Conservation (phyloP, 2,888 invertebrate species). For the Xylophagus ater region DNA sequence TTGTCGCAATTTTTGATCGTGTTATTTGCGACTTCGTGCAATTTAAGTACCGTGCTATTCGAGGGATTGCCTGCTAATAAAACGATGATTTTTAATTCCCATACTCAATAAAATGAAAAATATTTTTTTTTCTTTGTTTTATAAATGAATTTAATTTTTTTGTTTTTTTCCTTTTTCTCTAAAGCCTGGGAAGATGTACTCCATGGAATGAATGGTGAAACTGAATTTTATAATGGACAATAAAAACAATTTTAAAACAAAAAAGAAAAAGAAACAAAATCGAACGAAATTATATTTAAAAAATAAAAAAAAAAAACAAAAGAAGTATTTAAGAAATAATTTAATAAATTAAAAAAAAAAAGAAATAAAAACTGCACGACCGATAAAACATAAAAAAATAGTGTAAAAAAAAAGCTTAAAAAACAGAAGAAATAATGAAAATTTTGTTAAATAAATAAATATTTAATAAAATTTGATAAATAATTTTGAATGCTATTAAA, state of each 20-base stretch:
- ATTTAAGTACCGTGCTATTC: no score
- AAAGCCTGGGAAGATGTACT: slow-evolving; percentile 70
- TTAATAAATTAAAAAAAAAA: neutral
- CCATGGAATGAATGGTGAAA: slow-evolving; percentile 42
- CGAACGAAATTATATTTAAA: neutral
- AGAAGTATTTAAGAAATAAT: neutral
- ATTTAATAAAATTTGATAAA: no score
- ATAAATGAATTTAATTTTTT: slow-evolving; percentile 1
- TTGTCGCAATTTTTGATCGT: no score
- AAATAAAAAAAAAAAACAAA: slow-evolving; percentile 2
- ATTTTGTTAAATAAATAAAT: no score
- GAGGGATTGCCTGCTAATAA: no score
- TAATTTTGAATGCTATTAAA: no score
- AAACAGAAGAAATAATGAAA: no score
- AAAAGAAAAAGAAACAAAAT: slow-evolving; percentile 1
- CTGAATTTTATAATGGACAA: slow-evolving; percentile 49
- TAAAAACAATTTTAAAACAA: slow-evolving; percentile 20
- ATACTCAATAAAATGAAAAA: no score
- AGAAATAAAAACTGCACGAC: neutral
- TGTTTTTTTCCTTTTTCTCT: slow-evolving; percentile 32
- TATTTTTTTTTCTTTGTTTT: slow-evolving; percentile 3
- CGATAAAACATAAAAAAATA: no score
- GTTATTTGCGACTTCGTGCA: no score
- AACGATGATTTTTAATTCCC: no score
- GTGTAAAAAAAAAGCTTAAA: no score